Percentiles rank a stretch among this genome's conserved stretches.
Evolutionary conservation across 2,888 invertebrate genomes (phyloP).

Genomic region (Seira sanloemensis): DNA sequence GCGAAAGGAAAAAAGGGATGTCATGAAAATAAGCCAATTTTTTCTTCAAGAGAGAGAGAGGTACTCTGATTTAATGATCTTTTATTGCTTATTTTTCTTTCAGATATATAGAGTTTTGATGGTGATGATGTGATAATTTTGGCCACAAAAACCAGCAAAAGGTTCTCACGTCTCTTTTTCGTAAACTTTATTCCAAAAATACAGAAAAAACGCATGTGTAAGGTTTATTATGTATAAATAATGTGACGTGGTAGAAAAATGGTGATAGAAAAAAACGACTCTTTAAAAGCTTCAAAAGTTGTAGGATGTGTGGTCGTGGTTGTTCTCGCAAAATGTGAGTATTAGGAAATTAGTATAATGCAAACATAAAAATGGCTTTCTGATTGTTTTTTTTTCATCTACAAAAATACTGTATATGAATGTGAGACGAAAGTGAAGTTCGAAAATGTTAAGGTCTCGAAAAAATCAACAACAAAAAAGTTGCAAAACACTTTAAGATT

Average conservation of each 20-base stretch:
- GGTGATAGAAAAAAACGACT: neutral
- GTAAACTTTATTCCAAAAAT: neutral
- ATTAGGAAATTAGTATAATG: neutral
- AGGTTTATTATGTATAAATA: too few relatives aligned
- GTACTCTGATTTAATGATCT: slow-evolving; percentile 20
- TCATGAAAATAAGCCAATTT: slow-evolving; percentile 13
- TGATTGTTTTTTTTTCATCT: slow-evolving; percentile 6
- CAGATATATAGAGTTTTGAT: neutral
- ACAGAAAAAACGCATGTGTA: neutral
- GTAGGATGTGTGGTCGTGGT: slow-evolving; percentile 6
- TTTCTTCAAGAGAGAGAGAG: neutral
- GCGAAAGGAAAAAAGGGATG: neutral
- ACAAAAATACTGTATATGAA: too few relatives aligned
- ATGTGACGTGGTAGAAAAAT: neutral
- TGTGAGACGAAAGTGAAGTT: neutral
- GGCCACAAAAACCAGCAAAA: slow-evolving; percentile 58
- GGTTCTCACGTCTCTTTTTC: slow-evolving; percentile 46
- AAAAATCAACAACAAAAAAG: too few relatives aligned
- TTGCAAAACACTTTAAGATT: neutral
- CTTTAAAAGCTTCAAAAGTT: neutral
- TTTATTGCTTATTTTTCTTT: slow-evolving; percentile 30
- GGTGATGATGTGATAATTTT: slow-evolving; percentile 30
- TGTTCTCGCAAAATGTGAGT: neutral
- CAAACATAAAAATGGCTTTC: neutral
- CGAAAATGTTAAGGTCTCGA: neutral